These are phyloP conservation scores for Micronisus gabar DNA, from an alignment of 2,113 vertebrate species.

Conservation along the genomic window DNA sequence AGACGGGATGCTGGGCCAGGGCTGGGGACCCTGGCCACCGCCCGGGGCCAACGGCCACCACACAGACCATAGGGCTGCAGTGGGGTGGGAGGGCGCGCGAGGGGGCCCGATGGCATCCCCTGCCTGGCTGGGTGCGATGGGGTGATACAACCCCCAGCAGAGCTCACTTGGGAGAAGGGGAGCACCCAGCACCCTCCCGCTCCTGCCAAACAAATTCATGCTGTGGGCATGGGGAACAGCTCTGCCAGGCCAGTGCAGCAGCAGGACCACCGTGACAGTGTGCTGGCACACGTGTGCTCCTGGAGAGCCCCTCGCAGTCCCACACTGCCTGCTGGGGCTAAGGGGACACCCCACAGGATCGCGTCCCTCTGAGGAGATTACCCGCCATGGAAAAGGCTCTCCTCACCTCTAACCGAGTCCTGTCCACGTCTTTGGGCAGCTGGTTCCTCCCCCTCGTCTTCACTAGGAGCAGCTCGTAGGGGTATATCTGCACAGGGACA, in stretches of 20 bases:
- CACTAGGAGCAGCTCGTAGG: slow-evolving; percentile 92
- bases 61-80: rapidly evolving
- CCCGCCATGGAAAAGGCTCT: background rate
- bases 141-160: background rate
- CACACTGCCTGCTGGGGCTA: rapidly evolving
- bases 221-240: background rate
- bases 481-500: slow-evolving; percentile 82
- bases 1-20: background rate
- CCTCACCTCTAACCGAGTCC: slow-evolving; percentile 92
- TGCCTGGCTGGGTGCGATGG: rapidly evolving
- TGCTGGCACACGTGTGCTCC: background rate
- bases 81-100: rapidly evolving
- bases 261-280: background rate
- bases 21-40: background rate
- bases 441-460: slow-evolving; percentile 93
- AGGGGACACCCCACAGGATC: rapidly evolving
- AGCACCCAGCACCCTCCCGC: background rate
- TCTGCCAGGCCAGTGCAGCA: background rate
- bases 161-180: rapidly evolving
- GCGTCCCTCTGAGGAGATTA: background rate
- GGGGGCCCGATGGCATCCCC: background rate
- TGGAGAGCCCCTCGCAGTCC: background rate
- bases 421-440: slow-evolving; percentile 93
- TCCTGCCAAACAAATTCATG: background rate
- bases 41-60: rapidly evolving